Percentiles rank a stretch among this genome's conserved stretches.
Evolutionary conservation across 2,113 vertebrate species (phyloP).

Genomic region (Pyrgilauda ruficollis): DNA sequence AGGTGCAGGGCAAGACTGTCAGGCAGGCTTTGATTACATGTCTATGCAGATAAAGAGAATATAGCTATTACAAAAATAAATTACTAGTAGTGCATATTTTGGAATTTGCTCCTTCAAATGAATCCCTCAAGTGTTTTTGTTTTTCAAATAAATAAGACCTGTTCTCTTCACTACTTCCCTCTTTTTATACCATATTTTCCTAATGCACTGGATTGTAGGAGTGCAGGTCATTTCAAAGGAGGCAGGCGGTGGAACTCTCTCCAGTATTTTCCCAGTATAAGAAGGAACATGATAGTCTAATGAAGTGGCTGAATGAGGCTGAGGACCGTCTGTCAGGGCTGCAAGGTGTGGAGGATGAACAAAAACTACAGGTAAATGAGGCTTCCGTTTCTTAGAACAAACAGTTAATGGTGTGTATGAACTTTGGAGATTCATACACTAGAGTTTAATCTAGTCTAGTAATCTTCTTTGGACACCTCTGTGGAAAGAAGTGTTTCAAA

Average conservation of each 20-base stretch:
- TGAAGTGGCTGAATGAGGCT: constrained; percentile 72
- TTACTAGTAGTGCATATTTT: background rate
- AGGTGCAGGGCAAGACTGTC: background rate
- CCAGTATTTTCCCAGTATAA: constrained; percentile 60
- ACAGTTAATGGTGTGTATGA: background rate
- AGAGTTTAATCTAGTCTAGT: background rate
- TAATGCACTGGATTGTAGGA: constrained; percentile 67
- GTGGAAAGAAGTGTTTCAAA: background rate
- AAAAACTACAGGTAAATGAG: constrained; percentile 58
- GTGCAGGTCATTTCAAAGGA: constrained; percentile 64
- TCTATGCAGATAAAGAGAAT: background rate
- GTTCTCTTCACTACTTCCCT: background rate
- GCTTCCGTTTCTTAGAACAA: background rate
- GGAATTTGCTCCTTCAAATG: background rate
- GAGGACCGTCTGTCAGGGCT: constrained; percentile 45
- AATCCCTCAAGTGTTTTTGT: background rate
- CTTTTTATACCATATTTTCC: background rate
- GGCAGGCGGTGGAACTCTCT: constrained; percentile 35
- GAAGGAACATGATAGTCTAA: constrained; percentile 54
- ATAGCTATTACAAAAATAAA: background rate
- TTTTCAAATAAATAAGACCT: background rate
- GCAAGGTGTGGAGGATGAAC: constrained; percentile 56
- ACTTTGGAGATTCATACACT: background rate
- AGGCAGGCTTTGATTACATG: background rate
- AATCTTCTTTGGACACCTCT: background rate